Conservation (phyloP, 1,140 invertebrate genomes). For the Hermetia illucens region DNA sequence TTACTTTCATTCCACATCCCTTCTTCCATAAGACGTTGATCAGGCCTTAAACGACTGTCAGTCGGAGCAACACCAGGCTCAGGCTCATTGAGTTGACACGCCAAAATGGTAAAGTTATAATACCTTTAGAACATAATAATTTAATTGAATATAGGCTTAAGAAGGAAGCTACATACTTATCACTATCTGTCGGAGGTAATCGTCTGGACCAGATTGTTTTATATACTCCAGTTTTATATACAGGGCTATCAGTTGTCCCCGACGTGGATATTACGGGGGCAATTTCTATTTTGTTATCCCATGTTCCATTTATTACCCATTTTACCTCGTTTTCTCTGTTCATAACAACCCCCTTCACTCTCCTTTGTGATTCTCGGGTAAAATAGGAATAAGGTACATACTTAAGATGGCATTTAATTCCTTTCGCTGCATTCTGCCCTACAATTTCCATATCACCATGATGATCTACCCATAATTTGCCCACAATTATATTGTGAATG, state of each 20-base stretch:
- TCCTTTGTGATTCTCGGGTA: constrained; percentile 80
- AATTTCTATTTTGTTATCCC: constrained; percentile 91
- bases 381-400: constrained; percentile 98
- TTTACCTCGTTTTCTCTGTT: constrained; percentile 44
- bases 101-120: constrained; percentile 90
- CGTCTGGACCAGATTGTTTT: constrained; percentile 75
- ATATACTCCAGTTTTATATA: constrained; percentile 81
- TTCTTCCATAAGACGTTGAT: constrained; percentile 96
- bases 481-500: constrained; percentile 98
- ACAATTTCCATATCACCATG: constrained; percentile 97
- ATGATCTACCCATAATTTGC: constrained; percentile 98
- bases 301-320: constrained; percentile 78
- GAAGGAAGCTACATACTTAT: constrained; percentile 25
- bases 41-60: constrained; percentile 83
- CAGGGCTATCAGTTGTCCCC: constrained; percentile 57
- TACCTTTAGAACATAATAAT: constrained; percentile 40
- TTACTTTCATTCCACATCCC: constrained; percentile 95
- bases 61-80: constrained; percentile 90
- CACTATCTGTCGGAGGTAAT: constrained; percentile 51
- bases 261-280: constrained; percentile 71
- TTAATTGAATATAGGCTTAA: constrained; percentile 1
- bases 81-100: constrained; percentile 90
- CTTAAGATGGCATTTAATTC: constrained; percentile 90
- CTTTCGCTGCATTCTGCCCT: constrained; percentile 63
- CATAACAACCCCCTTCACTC: constrained; percentile 68